Base-by-base conservation (phyloP, 2,113 vertebrate species). In the Ancistrus triradiatus region DNA sequence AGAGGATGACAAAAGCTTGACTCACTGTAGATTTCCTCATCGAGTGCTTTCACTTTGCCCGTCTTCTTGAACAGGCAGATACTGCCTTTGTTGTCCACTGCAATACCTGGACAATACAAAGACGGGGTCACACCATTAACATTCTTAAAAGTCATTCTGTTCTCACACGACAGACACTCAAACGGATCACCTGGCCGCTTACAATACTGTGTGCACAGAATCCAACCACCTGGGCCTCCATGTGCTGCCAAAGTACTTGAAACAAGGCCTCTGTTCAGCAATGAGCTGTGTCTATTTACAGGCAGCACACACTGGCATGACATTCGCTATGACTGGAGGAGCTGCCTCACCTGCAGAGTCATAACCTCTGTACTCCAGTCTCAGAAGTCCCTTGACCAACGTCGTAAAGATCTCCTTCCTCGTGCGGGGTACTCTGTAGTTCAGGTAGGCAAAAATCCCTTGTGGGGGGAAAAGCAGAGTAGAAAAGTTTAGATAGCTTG, bases 361-460 rank as follows among this genome's bases (percentile, higher is more conserved):
- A 60, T 98, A 98, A 15, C 95, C 95, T 86, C 95, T 90, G 86
- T 98, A 98, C 82, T 98, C 95, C 66, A 98, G 86, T 21, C 95
- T 91, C 87, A 92, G 92, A 55, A 98, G 86, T 50, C 95, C 95
- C 77, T 89, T 97, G 78, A 98, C 88, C 52, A 98, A 82, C 8
- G 88, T 98, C 77, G 92, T 89, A 78, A 92, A 93, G 82, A 98
- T 95, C 81, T 94, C 91, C 76, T 91, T 96, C 74, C 92, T 89
- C 13, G 94, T 95, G 44, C 90, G 89, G 67, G 93, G 89, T 47
- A 98, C 93, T 86, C 78, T 86, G 81, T 98, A 94, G 85, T 98
- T 98, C 68, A 98, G 91, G 86, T 98, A 98, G 74, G 93, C 95
- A 74, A 98, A 98, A 83, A 98, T 98, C 79, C 95, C 95, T 98